Base-by-base conservation (phyloP, 2,888 invertebrate species). In the Parelbella ahira region DNA sequence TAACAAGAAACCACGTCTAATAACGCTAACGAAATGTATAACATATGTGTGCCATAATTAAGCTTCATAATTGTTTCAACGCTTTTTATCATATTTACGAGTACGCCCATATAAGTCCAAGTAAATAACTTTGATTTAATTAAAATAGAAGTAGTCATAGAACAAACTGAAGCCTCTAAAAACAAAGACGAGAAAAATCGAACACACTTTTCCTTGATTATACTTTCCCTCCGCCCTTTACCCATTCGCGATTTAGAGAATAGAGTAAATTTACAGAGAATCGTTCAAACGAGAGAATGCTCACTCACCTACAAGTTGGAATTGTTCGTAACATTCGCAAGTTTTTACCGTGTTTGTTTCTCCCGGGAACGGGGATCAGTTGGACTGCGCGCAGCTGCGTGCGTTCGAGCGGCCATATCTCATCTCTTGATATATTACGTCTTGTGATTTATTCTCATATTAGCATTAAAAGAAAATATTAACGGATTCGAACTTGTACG, bases 281-380 rank as follows among this genome's bases (percentile, higher is more conserved):
- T 63, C 63, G 56, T 67, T 62, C 57, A 59, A 67, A 67, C 50
- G 57, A 59, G 61, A 65, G 65, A 68, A 66, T 63, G 57, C 56
- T 68, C 60, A 63, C 65, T 69, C 68, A 71, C 63, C 58, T 65
- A 62, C 62, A 69, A 74, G 56, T 70, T 71, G 56, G 69, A 71
- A 72, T 71, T 73, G 70, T 70, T 68, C 58, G 68, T 64, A 68
- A 69, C 70, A 67, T 71, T 69, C 63, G 60, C 68, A 70, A 76
- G 66, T 80, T 79, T 78, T 75, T 78, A 71, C 75, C 64, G 68
- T 69, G 67, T 74, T 76, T 70, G 67, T 70, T 68, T 63, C 68
- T 59, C 58, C 58, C 61, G 49, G 63, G 67, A 68, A 58, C 49
- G 48, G 58, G 67, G 68, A 71, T 73, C 77, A 65, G 68, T 61